phyloP scores from a whole-genome alignment of 2,113 vertebrate genomes.

The Oreotrochilus melanogaster region DNA sequence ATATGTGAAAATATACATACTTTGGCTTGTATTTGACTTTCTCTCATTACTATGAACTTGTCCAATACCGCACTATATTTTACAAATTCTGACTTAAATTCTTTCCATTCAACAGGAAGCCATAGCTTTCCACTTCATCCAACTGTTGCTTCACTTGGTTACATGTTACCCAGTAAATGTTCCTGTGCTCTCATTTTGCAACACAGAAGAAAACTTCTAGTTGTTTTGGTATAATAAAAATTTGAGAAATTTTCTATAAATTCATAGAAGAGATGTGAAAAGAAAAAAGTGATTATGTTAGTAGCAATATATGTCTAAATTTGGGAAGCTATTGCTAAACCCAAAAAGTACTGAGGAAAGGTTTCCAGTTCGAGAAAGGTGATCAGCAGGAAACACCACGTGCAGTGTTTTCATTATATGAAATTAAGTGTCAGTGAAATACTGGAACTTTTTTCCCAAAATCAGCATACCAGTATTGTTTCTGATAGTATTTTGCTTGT shows the following conservation, averaged over 20 bases:
- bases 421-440: neutral
- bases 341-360: neutral
- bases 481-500: neutral
- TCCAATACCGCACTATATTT: constrained; percentile 1
- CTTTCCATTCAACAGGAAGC: constrained; percentile 38
- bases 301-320: neutral
- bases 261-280: neutral
- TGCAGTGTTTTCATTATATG: neutral
- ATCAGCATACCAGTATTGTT: neutral
- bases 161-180: neutral
- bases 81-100: constrained; percentile 54
- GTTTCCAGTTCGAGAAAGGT: neutral
- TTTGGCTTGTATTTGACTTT: constrained; percentile 34
- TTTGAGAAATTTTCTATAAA: neutral
- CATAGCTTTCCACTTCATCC: neutral
- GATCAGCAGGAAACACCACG: neutral
- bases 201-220: neutral
- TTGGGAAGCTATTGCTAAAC: neutral
- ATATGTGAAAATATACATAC: neutral
- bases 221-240: neutral
- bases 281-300: neutral
- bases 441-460: neutral
- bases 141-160: constrained; percentile 30
- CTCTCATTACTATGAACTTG: neutral
- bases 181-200: neutral